Conservation (phyloP, 2,888 invertebrate genomes). For the Aplocera efformata region DNA sequence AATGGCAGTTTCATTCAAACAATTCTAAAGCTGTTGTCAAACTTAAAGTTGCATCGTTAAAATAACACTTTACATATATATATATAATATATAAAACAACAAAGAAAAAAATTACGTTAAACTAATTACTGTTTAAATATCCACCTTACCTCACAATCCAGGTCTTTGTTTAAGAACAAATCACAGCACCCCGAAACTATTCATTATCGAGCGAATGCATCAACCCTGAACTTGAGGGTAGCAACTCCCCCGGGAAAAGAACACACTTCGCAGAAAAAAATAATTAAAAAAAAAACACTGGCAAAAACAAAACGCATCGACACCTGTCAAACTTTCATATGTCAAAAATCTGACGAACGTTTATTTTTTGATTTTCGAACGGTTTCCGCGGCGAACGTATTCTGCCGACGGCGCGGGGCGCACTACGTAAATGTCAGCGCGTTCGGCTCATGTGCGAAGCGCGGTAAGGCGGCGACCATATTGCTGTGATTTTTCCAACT, state of each 20-base stretch:
- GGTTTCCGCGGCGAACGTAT: conserved; percentile 51
- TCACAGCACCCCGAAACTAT: conserved; percentile 42
- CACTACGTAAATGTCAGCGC: conserved; percentile 78
- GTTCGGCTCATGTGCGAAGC: conserved; percentile 75
- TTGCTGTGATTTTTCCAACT: conserved; percentile 43
- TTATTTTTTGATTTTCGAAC: conserved; percentile 41
- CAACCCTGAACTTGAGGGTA: conserved; percentile 78
- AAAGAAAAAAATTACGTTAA: background rate
- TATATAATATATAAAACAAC: too few relatives aligned
- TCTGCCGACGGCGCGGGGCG: conserved; percentile 63
- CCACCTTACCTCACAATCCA: conserved; percentile 23
- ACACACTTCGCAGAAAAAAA: conserved; percentile 42
- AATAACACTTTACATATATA: too few relatives aligned
- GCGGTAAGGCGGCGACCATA: conserved; percentile 49
- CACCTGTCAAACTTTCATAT: conserved; percentile 42
- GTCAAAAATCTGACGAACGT: conserved; percentile 35
- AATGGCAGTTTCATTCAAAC: too few relatives aligned
- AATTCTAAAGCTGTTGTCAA: too few relatives aligned
- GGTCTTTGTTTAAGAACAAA: conserved; percentile 29
- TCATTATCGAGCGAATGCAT: conserved; percentile 76
- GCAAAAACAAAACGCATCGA: conserved; percentile 39
- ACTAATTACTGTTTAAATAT: conserved; percentile 2
- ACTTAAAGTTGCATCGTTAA: too few relatives aligned
- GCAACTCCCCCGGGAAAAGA: conserved; percentile 44
- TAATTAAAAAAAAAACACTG: conserved; percentile 31